These are phyloP conservation scores for Sebastes matsubarae DNA, from an alignment of 2,797 vertebrate genomes.

Conservation along the genomic window DNA sequence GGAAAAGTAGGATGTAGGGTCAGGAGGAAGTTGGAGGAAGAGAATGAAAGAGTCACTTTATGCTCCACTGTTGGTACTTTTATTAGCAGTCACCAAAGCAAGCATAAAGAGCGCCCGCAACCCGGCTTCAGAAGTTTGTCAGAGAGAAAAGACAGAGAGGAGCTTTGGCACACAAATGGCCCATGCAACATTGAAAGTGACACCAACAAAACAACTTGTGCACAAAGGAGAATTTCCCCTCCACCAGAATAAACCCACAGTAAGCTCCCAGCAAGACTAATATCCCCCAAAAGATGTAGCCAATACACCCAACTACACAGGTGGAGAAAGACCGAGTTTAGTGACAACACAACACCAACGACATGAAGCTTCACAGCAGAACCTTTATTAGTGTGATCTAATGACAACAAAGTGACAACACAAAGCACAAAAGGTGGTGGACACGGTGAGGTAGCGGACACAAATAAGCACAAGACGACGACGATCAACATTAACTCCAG, in stretches of 20 bases:
- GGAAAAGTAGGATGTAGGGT: not conserved
- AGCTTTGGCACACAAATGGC: not conserved
- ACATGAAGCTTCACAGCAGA: constrained; percentile 67
- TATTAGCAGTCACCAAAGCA: constrained; percentile 64
- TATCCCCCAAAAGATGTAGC: not conserved
- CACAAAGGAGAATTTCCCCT: not conserved
- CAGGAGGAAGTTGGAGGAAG: not conserved
- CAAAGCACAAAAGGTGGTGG: constrained; percentile 21
- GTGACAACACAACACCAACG: constrained; percentile 52
- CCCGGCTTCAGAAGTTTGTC: constrained; percentile 30
- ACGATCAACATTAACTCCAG: constrained; percentile 13
- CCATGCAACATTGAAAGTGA: constrained; percentile 17
- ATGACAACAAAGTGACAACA: constrained; percentile 62
- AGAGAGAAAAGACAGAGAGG: constrained; percentile 16
- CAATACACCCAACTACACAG: not conserved
- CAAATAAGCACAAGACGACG: constrained; percentile 22
- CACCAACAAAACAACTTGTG: constrained; percentile 12
- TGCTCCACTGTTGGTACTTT: constrained; percentile 72
- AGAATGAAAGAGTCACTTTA: constrained; percentile 72
- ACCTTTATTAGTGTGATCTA: constrained; percentile 79
- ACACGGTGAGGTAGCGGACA: constrained; percentile 43
- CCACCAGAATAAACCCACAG: not conserved
- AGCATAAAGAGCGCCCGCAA: constrained; percentile 78
- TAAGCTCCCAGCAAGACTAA: not conserved
- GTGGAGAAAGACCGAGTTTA: constrained; percentile 23